Percentiles rank a stretch among this genome's conserved stretches.
These are phyloP conservation scores for Tadarida brasiliensis DNA, from an alignment of 2,797 vertebrate species.

Conservation along the genomic window DNA sequence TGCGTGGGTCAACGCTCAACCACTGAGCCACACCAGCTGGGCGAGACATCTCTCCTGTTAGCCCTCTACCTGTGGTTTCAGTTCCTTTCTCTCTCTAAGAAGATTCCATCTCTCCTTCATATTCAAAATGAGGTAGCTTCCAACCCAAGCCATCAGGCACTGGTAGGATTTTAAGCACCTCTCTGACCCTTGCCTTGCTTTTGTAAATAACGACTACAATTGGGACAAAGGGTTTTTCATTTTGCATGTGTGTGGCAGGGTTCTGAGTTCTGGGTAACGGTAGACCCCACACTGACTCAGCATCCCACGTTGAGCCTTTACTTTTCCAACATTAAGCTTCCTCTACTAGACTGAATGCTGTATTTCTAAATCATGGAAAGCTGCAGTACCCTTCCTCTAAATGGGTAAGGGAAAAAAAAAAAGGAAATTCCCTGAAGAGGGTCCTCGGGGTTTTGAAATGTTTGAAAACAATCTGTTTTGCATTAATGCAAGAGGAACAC, in stretches of 20 bases:
- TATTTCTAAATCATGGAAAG: constrained; percentile 31
- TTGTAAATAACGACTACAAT: not conserved
- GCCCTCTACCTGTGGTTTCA: not conserved
- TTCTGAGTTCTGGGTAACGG: no score
- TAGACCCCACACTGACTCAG: not conserved
- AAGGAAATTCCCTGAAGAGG: constrained; percentile 14
- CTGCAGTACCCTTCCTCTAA: not conserved
- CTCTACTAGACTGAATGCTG: not conserved
- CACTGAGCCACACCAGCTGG: no score
- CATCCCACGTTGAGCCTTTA: not conserved
- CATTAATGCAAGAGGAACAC: constrained; percentile 59
- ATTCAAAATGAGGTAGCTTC: not conserved
- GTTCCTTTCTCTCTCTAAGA: not conserved
- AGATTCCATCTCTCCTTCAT: not conserved
- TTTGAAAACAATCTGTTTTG: constrained; percentile 76
- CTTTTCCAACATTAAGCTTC: constrained; percentile 36
- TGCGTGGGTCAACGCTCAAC: no score
- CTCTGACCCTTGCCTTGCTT: not conserved
- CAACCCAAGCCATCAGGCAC: not conserved
- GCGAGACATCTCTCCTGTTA: not conserved
- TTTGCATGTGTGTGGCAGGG: not conserved
- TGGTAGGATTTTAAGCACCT: not conserved
- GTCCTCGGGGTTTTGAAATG: constrained; percentile 64
- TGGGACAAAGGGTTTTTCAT: not conserved
- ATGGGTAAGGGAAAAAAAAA: not conserved